These are phyloP conservation scores for Phortica magna DNA, from an alignment of 2,888 invertebrate genomes.

Conservation along the genomic window DNA sequence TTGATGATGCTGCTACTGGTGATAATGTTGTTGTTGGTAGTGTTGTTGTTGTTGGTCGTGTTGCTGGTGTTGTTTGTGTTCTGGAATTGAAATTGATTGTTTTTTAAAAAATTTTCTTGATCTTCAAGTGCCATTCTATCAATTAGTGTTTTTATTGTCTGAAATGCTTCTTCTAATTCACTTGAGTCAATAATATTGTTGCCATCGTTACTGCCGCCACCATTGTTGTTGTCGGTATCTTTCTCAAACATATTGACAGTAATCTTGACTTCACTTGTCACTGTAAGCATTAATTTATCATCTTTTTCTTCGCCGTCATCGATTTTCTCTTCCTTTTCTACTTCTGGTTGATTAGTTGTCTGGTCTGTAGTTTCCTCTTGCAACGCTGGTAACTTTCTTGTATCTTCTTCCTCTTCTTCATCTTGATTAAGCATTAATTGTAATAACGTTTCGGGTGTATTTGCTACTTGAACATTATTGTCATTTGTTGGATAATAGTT, in stretches of 20 bases:
- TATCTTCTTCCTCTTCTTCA: not conserved
- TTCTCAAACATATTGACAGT: not conserved
- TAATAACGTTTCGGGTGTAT: slow-evolving; percentile 33
- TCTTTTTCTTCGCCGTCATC: not conserved
- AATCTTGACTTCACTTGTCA: not conserved
- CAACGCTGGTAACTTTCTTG: not conserved
- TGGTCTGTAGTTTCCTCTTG: not conserved
- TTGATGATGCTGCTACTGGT: slow-evolving; percentile 33
- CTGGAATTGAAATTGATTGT: slow-evolving; percentile 62
- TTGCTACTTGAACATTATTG: no score
- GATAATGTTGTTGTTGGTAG: slow-evolving; percentile 45
- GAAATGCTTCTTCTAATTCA: not conserved
- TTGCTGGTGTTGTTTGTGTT: slow-evolving; percentile 57
- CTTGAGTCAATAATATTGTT: not conserved
- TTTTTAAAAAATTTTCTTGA: slow-evolving; percentile 46
- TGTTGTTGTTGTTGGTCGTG: slow-evolving; percentile 37
- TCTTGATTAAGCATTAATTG: not conserved
- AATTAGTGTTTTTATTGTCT: not conserved
- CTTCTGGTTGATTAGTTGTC: not conserved
- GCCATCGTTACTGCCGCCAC: not conserved
- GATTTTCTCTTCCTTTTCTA: not conserved
- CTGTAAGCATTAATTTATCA: not conserved
- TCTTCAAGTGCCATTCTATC: not conserved
- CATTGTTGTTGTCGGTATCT: not conserved
- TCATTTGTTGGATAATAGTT: slow-evolving; percentile 29